Evolutionary conservation across 2,888 invertebrate species (phyloP).

Genomic region (Conus canariensis): DNA sequence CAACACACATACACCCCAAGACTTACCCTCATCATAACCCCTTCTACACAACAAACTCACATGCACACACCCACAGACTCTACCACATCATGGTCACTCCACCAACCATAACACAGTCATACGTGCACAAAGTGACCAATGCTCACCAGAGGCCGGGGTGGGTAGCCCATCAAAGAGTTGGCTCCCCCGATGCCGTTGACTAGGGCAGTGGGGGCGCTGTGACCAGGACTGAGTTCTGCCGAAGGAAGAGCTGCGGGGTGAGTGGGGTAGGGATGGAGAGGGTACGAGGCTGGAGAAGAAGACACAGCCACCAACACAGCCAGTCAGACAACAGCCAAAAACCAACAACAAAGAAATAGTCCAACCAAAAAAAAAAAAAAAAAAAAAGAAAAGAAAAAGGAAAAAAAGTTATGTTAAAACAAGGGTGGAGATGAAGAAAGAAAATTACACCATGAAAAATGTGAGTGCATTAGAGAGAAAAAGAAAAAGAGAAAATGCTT

Average conservation of each 20-base stretch:
- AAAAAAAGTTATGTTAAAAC: neutral
- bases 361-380: neutral
- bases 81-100: neutral
- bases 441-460: neutral
- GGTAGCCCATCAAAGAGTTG: constrained; percentile 82
- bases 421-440: constrained; percentile 6
- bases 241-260: constrained; percentile 63
- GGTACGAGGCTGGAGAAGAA: constrained; percentile 52
- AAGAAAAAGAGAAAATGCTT: neutral
- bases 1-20: neutral
- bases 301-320: constrained; percentile 38
- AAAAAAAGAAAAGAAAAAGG: neutral
- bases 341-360: neutral
- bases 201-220: constrained; percentile 73
- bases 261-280: constrained; percentile 66
- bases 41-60: neutral
- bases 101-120: neutral
- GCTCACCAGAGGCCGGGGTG: constrained; percentile 57
- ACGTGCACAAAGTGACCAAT: neutral
- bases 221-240: constrained; percentile 70
- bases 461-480: neutral
- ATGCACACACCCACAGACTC: constrained; percentile 6
- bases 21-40: neutral
- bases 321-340: constrained; percentile 40
- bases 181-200: constrained; percentile 80